Evolutionary conservation across 1,140 invertebrate species (phyloP).

Genomic region (Leptoteleia sp.): DNA sequence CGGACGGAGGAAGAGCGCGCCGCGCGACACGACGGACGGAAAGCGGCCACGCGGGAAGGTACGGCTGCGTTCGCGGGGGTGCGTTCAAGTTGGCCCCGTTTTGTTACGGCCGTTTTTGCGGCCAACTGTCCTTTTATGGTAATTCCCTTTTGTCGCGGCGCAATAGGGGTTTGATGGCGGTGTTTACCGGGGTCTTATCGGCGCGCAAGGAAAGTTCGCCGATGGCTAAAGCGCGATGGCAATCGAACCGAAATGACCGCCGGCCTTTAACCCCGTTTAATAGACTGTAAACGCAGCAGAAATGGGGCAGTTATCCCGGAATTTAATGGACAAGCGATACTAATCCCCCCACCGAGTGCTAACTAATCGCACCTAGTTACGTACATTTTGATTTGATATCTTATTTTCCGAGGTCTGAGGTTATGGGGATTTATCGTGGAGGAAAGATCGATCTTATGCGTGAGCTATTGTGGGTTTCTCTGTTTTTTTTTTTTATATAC

Average conservation of each 20-base stretch:
- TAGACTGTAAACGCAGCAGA: conserved; percentile 71
- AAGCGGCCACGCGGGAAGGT: too few relatives aligned
- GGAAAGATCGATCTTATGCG: background rate
- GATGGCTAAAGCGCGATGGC: conserved; percentile 34
- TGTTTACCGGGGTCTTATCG: conserved; percentile 50
- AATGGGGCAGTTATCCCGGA: conserved; percentile 69
- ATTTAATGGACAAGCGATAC: conserved; percentile 73
- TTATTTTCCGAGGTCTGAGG: conserved; percentile 1
- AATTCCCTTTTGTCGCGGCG: conserved; percentile 22
- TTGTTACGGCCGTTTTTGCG: conserved; percentile 9
- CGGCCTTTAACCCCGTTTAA: conserved; percentile 72
- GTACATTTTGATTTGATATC: conserved; percentile 17
- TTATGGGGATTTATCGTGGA: background rate
- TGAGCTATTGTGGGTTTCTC: background rate
- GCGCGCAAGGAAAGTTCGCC: conserved; percentile 8
- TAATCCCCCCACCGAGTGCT: conserved; percentile 57
- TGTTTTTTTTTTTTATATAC: background rate
- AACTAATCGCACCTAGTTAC: conserved; percentile 55
- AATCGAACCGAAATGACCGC: conserved; percentile 61
- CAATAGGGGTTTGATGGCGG: conserved; percentile 16
- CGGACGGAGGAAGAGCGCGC: conserved; percentile 51
- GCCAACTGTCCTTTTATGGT: conserved; percentile 37
- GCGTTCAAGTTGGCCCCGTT: conserved; percentile 4
- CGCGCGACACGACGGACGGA: conserved; percentile 37
- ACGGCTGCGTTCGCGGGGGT: background rate